Evolutionary conservation across 2,888 invertebrate genomes (phyloP).

Genomic region (Pollenia angustigena): DNA sequence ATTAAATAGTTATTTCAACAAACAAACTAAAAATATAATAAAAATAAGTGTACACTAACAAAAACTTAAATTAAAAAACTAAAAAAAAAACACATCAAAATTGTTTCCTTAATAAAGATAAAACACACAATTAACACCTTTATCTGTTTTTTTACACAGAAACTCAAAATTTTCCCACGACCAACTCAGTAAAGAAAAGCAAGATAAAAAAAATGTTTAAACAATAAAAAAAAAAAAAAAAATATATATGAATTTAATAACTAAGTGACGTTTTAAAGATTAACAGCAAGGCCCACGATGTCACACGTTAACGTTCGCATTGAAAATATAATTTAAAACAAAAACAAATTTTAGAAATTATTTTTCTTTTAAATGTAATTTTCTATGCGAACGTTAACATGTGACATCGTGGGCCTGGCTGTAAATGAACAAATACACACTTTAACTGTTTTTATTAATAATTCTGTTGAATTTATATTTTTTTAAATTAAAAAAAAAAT

Average conservation of each 20-base stretch:
- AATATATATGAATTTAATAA: background rate
- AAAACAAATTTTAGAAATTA: no score
- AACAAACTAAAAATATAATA: background rate
- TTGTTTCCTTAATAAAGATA: slow-evolving; percentile 10
- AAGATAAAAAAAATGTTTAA: slow-evolving; percentile 6
- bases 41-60: background rate
- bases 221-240: background rate
- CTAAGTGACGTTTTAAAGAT: slow-evolving; percentile 9
- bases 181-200: background rate
- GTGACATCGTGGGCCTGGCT: no score
- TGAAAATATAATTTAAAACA: no score
- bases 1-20: slow-evolving; percentile 42
- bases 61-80: background rate
- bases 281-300: no score
- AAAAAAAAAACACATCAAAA: slow-evolving; percentile 4
- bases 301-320: no score
- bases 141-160: background rate
- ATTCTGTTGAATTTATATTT: slow-evolving; percentile 2
- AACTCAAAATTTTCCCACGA: slow-evolving; percentile 43
- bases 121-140: slow-evolving; percentile 25
- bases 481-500: slow-evolving; percentile 34
- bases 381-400: no score
- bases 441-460: background rate
- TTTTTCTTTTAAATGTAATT: no score
- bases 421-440: no score